Percentiles rank a stretch among this genome's conserved stretches.
Conservation (phyloP, 2,797 vertebrate species). For the Heterohyrax brucei region DNA sequence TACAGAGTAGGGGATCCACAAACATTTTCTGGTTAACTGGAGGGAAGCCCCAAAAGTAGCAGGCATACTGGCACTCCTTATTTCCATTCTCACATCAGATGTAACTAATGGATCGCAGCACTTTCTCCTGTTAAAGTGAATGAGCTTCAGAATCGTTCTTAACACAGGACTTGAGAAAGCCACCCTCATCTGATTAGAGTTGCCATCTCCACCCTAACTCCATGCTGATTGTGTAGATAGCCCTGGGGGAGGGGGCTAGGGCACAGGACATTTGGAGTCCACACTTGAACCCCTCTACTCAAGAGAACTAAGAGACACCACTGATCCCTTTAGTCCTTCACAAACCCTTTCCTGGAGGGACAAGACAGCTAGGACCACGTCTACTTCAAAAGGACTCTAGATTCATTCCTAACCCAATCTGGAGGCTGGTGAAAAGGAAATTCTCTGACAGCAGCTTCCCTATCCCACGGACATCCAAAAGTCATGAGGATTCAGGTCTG, state of each 20-base stretch:
- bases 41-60: neutral
- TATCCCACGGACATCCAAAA: neutral
- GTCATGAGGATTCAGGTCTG: neutral
- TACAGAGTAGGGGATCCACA: neutral
- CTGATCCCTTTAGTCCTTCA: neutral
- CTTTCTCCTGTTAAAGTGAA: neutral
- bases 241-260: neutral
- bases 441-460: neutral
- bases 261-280: neutral
- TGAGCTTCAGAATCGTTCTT: slow-evolving; percentile 23
- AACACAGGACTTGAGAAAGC: slow-evolving; percentile 27
- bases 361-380: neutral
- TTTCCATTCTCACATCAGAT: neutral
- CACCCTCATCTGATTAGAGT: neutral
- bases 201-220: neutral
- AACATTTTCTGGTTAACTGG: neutral
- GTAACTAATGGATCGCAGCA: neutral
- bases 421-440: neutral
- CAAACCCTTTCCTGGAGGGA: neutral
- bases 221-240: neutral
- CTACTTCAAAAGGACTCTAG: neutral
- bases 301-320: neutral
- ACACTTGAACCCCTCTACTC: neutral
- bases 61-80: neutral
- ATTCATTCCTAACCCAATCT: slow-evolving; percentile 10